Percentiles rank a stretch among this genome's conserved stretches.
phyloP scores from a whole-genome alignment of 1,140 invertebrate species.

The Diorhabda sublineata region DNA sequence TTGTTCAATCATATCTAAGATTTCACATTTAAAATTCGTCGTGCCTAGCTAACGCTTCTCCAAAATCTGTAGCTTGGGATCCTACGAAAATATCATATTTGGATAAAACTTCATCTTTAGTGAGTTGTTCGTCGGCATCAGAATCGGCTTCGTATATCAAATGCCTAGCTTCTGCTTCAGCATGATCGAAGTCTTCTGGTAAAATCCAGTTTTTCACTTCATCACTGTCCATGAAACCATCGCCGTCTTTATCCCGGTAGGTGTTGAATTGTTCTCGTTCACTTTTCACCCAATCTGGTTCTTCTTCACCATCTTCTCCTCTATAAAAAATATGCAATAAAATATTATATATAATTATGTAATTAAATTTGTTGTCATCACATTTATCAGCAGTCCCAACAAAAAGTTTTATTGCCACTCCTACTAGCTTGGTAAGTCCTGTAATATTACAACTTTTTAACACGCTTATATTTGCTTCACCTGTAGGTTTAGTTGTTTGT shows the following conservation, averaged over 20 bases:
- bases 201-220: constrained; percentile 94
- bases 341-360: too few relatives aligned
- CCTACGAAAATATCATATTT: constrained; percentile 98
- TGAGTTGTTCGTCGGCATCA: constrained; percentile 85
- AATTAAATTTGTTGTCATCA: too few relatives aligned
- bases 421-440: too few relatives aligned
- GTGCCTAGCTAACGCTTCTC: constrained; percentile 88
- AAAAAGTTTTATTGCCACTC: too few relatives aligned
- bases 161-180: constrained; percentile 91
- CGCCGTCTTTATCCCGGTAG: constrained; percentile 59
- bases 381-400: too few relatives aligned
- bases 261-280: constrained; percentile 89
- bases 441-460: too few relatives aligned
- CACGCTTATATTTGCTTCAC: too few relatives aligned
- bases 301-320: constrained; percentile 65
- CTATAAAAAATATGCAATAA: constrained; percentile 33
- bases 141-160: constrained; percentile 91
- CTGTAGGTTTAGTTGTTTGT: too few relatives aligned
- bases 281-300: constrained; percentile 94
- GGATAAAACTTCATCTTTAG: constrained; percentile 86
- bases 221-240: constrained; percentile 83
- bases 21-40: constrained; percentile 80
- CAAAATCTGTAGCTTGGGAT: constrained; percentile 98
- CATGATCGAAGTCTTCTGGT: constrained; percentile 94
- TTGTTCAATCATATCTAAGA: neutral